Conservation (phyloP, 2,888 invertebrate genomes). For the Pseudoips prasinana region DNA sequence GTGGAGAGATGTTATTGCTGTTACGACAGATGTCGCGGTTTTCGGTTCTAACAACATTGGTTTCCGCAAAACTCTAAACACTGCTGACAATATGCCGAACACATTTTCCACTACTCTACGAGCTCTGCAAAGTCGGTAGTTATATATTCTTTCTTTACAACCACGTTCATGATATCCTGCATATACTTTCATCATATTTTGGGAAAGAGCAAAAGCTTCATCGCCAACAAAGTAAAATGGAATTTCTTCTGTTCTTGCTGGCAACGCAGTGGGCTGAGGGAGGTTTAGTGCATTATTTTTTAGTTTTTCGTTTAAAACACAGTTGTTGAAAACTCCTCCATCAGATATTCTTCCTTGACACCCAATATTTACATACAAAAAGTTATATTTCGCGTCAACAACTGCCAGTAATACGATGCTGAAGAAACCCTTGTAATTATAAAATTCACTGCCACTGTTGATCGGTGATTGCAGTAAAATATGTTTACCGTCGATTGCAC, state of each 20-base stretch:
- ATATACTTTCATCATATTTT: constrained; percentile 11
- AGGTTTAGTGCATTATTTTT: constrained; percentile 8
- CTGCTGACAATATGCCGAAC: constrained; percentile 4
- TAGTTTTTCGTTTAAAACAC: constrained; percentile 6
- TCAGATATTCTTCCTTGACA: constrained; percentile 14
- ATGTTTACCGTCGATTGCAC: constrained; percentile 16
- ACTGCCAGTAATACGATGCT: constrained; percentile 13
- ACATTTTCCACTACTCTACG: constrained; percentile 16
- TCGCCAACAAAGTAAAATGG: constrained; percentile 12
- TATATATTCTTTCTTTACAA: constrained; percentile 7
- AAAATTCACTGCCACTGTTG: constrained; percentile 12
- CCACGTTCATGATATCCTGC: constrained; percentile 10
- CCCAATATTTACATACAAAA: constrained; percentile 10
- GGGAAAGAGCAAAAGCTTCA: constrained; percentile 12
- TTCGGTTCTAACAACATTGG: constrained; percentile 18
- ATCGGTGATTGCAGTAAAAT: constrained; percentile 10
- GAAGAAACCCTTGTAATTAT: constrained; percentile 12
- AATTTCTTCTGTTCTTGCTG: constrained; percentile 9
- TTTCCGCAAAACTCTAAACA: constrained; percentile 18
- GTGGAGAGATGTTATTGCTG: constrained; percentile 7
- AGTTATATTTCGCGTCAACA: constrained; percentile 14
- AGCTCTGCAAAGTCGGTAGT: constrained; percentile 14
- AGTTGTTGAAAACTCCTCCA: constrained; percentile 5
- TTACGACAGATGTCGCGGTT: constrained; percentile 11
- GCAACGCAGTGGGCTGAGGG: constrained; percentile 9